These are phyloP conservation scores for Falco concolor DNA, from an alignment of 2,797 vertebrate genomes.

Conservation along the genomic window DNA sequence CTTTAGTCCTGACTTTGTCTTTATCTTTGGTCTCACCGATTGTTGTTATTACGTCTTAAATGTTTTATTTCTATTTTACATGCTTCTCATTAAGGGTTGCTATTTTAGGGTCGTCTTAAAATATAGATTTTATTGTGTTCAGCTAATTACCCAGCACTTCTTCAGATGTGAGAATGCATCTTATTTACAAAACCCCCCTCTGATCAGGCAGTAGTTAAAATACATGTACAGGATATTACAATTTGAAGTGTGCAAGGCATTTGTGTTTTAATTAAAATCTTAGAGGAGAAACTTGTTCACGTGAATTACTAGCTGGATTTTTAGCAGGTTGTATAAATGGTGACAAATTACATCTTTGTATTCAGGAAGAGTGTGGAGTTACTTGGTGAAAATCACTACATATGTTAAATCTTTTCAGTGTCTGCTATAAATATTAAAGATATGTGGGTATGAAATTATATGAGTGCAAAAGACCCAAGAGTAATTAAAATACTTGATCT, in stretches of 20 bases:
- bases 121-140: background rate
- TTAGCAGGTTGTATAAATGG: constrained; percentile 71
- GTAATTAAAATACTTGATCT: constrained; percentile 71
- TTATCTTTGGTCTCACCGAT: background rate
- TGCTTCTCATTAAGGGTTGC: background rate
- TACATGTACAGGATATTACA: constrained; percentile 19
- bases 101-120: background rate
- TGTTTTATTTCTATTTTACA: background rate
- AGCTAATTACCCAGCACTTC: background rate
- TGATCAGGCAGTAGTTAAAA: constrained; percentile 46
- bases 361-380: constrained; percentile 69
- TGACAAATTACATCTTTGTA: constrained; percentile 73
- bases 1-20: background rate
- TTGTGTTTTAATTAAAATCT: constrained; percentile 73
- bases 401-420: constrained; percentile 72
- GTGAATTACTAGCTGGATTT: constrained; percentile 69
- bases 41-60: background rate
- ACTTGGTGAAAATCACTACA: constrained; percentile 72
- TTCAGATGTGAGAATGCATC: constrained; percentile 25
- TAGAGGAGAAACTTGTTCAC: constrained; percentile 67
- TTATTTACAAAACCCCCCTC: background rate
- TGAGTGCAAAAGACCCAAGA: constrained; percentile 52
- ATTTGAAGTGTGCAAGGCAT: constrained; percentile 60
- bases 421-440: constrained; percentile 76
- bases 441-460: constrained; percentile 67